These are phyloP conservation scores for Ceratitis capitata DNA, from an alignment of 1,140 invertebrate species.

Conservation along the genomic window DNA sequence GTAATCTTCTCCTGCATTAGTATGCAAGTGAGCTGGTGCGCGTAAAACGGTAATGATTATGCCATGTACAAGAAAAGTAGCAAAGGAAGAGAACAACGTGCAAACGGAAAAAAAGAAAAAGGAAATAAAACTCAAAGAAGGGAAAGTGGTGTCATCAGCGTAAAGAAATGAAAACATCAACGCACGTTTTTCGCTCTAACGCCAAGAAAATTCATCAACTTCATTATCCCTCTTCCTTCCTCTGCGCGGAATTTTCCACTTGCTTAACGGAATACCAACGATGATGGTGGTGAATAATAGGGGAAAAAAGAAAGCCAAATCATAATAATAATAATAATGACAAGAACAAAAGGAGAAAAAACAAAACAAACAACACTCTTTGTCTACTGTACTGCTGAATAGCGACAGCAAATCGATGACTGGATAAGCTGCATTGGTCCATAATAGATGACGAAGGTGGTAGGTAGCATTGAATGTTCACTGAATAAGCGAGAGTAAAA, in stretches of 20 bases:
- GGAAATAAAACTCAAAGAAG: neutral
- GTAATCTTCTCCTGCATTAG: neutral
- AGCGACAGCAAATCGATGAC: no score
- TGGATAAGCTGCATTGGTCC: no score
- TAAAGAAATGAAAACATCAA: constrained; percentile 5
- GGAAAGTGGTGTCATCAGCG: neutral
- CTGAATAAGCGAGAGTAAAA: no score
- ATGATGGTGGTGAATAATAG: neutral
- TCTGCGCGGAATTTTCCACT: neutral
- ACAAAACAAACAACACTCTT: no score
- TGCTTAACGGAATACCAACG: neutral
- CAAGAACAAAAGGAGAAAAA: neutral
- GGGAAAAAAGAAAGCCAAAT: neutral
- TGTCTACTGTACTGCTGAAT: no score
- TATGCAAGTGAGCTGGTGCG: constrained; percentile 9
- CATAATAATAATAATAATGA: neutral
- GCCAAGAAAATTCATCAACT: neutral
- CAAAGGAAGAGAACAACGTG: neutral
- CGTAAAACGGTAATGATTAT: constrained; percentile 26
- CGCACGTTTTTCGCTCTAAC: neutral
- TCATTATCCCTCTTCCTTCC: neutral
- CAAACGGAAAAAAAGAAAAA: neutral
- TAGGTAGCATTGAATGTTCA: no score
- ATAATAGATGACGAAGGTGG: no score
- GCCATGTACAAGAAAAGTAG: neutral